Conservation (phyloP, 2,797 vertebrate species). For the Philypnodon macrostomus region DNA sequence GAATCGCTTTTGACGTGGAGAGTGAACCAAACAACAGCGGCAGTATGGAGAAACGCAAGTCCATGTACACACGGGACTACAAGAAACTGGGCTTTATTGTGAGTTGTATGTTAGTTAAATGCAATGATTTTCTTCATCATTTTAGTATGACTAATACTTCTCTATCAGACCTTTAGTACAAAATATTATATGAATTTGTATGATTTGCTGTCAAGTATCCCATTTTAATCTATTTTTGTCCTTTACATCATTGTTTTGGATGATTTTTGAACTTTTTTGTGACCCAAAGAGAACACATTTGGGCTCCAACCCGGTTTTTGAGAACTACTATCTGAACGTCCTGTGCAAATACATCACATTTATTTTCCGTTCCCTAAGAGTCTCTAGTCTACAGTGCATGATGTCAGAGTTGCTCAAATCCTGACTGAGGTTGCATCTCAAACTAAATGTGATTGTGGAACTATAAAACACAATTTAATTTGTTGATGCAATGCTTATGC, state of each 20-base stretch:
- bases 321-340: too few species aligned
- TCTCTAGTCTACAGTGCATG: background rate
- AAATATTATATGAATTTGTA: too few species aligned
- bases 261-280: too few species aligned
- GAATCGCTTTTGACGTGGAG: constrained; percentile 95
- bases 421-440: background rate
- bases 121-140: too few species aligned
- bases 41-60: constrained; percentile 96
- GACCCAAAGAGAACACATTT: too few species aligned
- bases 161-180: too few species aligned
- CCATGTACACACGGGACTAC: constrained; percentile 98
- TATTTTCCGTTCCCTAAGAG: background rate
- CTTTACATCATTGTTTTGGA: too few species aligned
- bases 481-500: constrained; percentile 9
- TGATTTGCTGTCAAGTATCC: too few species aligned
- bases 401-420: background rate
- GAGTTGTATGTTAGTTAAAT: constrained; percentile 78
- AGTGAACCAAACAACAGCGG: constrained; percentile 89
- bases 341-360: too few species aligned
- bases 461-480: constrained; percentile 8
- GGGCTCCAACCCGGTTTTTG: too few species aligned
- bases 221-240: too few species aligned
- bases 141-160: too few species aligned
- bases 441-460: constrained; percentile 7
- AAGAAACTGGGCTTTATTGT: constrained; percentile 98